These are phyloP conservation scores for Chlorospingus semifuscus DNA, from an alignment of 2,797 vertebrate genomes.

Conservation along the genomic window DNA sequence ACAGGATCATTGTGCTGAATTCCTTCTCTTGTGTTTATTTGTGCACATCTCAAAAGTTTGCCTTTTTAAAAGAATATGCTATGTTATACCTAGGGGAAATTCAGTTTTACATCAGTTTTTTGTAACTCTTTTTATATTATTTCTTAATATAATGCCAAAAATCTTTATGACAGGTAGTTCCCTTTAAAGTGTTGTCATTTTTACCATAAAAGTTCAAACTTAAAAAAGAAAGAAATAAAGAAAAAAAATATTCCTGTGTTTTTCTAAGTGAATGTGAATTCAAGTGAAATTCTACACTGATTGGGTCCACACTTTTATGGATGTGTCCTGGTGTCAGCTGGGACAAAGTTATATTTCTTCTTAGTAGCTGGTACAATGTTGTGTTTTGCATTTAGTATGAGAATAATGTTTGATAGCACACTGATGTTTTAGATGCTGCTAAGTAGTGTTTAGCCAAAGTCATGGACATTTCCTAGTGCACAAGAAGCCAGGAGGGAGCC, in stretches of 20 bases:
- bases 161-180: not conserved
- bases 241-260: not conserved
- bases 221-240: not conserved
- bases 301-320: not conserved
- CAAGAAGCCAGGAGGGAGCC: not conserved
- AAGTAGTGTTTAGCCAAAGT: not conserved
- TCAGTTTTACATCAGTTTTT: not conserved
- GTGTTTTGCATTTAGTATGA: not conserved
- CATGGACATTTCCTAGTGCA: not conserved
- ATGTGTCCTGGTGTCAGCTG: not conserved
- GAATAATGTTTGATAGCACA: not conserved
- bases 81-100: not conserved
- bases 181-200: not conserved
- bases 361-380: not conserved
- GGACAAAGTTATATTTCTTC: not conserved
- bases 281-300: not conserved
- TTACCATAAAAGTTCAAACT: not conserved
- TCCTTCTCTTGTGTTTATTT: not conserved
- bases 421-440: not conserved
- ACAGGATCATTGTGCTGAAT: not conserved
- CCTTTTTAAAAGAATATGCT: not conserved
- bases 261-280: not conserved
- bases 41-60: not conserved
- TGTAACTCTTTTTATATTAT: not conserved
- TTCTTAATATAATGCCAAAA: not conserved